These are phyloP conservation scores for Sitobion miscanthi DNA, from an alignment of 1,140 invertebrate genomes.

Conservation along the genomic window DNA sequence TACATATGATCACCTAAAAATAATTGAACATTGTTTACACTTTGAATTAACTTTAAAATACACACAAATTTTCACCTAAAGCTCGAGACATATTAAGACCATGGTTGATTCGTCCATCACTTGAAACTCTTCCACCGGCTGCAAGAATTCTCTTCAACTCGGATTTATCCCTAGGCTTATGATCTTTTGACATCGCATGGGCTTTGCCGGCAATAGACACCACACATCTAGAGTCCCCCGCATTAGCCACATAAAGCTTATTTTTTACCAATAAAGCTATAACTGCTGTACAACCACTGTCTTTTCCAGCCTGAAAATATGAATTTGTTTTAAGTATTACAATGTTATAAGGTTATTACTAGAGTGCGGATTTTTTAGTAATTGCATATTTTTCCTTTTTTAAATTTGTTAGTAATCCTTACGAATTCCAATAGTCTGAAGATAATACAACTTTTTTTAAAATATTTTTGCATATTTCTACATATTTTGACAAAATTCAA, in stretches of 20 bases:
- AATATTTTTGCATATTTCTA: no score
- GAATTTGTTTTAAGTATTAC: background rate
- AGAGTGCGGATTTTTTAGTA: no score
- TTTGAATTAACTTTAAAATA: background rate
- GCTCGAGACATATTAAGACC: slow-evolving; percentile 95
- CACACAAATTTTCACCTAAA: slow-evolving; percentile 69
- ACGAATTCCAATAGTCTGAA: no score
- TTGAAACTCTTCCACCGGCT: slow-evolving; percentile 90
- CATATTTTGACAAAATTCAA: no score
- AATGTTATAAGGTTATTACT: background rate
- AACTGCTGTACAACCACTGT: slow-evolving; percentile 95
- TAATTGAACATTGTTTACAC: background rate
- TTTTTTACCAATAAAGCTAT: slow-evolving; percentile 84
- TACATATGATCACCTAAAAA: slow-evolving; percentile 87
- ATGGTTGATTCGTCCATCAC: slow-evolving; percentile 93
- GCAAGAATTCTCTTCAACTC: slow-evolving; percentile 85
- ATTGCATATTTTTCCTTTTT: no score
- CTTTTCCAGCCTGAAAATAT: slow-evolving; percentile 76
- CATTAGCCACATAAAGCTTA: slow-evolving; percentile 80
- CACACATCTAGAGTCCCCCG: slow-evolving; percentile 95
- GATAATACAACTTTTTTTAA: no score
- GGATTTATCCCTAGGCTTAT: slow-evolving; percentile 92
- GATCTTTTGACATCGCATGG: slow-evolving; percentile 92
- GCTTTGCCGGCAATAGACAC: slow-evolving; percentile 87
- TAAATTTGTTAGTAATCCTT: no score